Evolutionary conservation across 2,113 vertebrate genomes (phyloP).

Genomic region (Limanda limanda): DNA sequence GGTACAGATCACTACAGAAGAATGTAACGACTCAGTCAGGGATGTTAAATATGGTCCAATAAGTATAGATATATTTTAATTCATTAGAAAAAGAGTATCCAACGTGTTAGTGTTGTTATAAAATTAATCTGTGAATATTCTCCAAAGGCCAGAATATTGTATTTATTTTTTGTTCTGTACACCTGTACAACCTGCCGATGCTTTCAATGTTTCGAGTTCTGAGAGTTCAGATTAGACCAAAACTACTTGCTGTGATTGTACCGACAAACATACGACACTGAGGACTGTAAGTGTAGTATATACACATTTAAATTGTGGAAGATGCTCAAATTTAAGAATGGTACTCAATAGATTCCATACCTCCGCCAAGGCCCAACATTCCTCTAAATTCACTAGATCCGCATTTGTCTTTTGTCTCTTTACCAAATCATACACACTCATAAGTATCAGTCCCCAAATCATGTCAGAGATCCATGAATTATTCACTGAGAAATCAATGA

Average conservation of each 20-base stretch:
- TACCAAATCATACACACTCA: too few species aligned
- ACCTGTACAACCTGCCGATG: constrained; percentile 12
- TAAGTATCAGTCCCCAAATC: too few species aligned
- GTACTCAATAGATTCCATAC: too few species aligned
- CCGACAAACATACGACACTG: neutral
- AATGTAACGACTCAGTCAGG: constrained; percentile 54
- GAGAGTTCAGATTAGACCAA: constrained; percentile 2
- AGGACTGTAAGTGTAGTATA: neutral
- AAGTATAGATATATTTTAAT: constrained; percentile 11
- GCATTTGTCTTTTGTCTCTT: too few species aligned
- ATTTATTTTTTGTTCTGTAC: neutral
- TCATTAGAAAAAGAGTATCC: neutral
- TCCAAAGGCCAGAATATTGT: neutral
- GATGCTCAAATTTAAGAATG: neutral
- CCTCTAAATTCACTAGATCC: too few species aligned
- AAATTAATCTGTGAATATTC: constrained; percentile 33
- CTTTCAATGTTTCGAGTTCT: neutral
- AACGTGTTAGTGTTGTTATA: constrained; percentile 10
- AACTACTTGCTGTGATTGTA: constrained; percentile 6
- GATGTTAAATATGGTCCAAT: constrained; percentile 30
- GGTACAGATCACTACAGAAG: constrained; percentile 30
- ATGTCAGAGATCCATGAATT: too few species aligned
- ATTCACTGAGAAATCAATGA: too few species aligned
- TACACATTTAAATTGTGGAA: neutral
- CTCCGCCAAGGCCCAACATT: too few species aligned